Evolutionary conservation across 2,797 vertebrate genomes (phyloP).

Genomic region (Uromys caudimaculatus): DNA sequence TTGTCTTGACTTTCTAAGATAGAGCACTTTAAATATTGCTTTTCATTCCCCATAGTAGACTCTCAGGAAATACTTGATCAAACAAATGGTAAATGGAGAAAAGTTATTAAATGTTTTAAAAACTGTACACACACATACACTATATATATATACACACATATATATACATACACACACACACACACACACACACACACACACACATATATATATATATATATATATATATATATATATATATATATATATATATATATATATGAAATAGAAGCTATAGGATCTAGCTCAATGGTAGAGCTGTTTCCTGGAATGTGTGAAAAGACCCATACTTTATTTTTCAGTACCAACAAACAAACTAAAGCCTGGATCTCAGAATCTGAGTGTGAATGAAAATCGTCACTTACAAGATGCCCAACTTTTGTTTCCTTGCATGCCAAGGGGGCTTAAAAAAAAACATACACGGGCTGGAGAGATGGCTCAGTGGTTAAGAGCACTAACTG

Average conservation of each 20-base stretch:
- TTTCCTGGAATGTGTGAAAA: background rate
- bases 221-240: background rate
- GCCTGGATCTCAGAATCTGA: background rate
- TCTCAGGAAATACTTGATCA: conserved; percentile 28
- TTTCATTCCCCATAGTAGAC: background rate
- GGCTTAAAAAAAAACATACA: background rate
- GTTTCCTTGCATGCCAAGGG: background rate
- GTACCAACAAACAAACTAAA: background rate
- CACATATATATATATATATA: background rate
- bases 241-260: background rate
- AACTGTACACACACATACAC: background rate
- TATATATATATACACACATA: background rate
- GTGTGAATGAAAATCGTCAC: background rate
- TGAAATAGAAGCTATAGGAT: background rate
- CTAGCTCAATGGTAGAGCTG: background rate
- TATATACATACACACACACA: background rate
- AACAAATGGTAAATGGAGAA: background rate
- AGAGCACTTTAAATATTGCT: background rate
- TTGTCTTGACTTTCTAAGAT: background rate
- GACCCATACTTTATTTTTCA: background rate
- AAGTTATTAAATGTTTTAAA: background rate
- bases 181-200: background rate
- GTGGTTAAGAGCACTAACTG: too few relatives aligned
- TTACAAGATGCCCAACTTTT: background rate
- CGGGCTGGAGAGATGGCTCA: too few relatives aligned